phyloP scores from a whole-genome alignment of 1,140 invertebrate genomes.

The Lordiphosa clarofinis region DNA sequence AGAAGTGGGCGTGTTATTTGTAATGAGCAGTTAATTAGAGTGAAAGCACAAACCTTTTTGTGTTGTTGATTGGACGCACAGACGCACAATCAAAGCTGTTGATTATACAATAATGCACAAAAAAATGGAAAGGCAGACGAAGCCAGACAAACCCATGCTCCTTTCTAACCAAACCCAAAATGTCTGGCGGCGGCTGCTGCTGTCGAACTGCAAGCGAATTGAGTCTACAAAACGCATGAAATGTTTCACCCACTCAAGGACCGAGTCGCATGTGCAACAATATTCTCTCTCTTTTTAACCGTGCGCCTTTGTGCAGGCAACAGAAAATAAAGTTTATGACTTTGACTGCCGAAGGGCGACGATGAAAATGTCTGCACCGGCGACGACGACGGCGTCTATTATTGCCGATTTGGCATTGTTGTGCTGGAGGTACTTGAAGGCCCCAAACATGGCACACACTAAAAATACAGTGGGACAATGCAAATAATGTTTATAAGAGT shows the following conservation, averaged over 20 bases:
- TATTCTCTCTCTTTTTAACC: background rate
- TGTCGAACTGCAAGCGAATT: slow-evolving; percentile 53
- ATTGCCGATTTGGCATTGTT: slow-evolving; percentile 63
- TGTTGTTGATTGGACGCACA: slow-evolving; percentile 28
- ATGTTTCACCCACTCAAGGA: slow-evolving; percentile 36
- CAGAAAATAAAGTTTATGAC: slow-evolving; percentile 77
- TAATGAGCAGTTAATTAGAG: slow-evolving; percentile 44
- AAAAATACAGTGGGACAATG: too few relatives aligned
- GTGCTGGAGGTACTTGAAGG: slow-evolving; percentile 31
- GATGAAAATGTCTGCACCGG: slow-evolving; percentile 54
- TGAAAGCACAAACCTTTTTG: slow-evolving; percentile 11
- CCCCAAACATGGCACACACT: too few relatives aligned
- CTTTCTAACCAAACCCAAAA: slow-evolving; percentile 27
- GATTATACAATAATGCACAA: slow-evolving; percentile 55
- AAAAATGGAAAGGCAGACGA: slow-evolving; percentile 36
- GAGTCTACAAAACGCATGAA: slow-evolving; percentile 55
- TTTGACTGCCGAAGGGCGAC: slow-evolving; percentile 65
- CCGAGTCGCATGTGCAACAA: slow-evolving; percentile 7
- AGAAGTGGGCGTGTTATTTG: slow-evolving; percentile 30
- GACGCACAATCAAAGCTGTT: slow-evolving; percentile 48
- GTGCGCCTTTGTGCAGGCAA: slow-evolving; percentile 74
- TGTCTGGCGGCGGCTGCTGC: slow-evolving; percentile 36
- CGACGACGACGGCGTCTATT: slow-evolving; percentile 50
- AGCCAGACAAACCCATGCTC: slow-evolving; percentile 36
- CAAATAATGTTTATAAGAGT: too few relatives aligned